phyloP scores from a whole-genome alignment of 2,113 vertebrate species.

The Noctilio leporinus region DNA sequence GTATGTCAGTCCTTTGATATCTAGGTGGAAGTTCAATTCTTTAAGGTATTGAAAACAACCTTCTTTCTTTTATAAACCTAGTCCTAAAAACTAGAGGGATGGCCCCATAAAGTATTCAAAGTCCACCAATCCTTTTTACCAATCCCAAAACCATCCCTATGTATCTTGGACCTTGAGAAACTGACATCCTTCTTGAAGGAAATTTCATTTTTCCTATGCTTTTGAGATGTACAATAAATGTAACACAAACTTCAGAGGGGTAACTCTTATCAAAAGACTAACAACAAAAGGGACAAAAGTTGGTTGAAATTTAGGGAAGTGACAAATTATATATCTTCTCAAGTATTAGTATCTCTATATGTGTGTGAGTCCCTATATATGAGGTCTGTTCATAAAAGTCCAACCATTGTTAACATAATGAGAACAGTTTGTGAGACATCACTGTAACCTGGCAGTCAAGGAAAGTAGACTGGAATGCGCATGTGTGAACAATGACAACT shows the following conservation, averaged over 20 bases:
- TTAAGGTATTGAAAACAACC: background rate
- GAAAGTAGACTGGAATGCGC: too few relatives aligned
- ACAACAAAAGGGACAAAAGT: background rate
- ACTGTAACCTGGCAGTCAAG: too few relatives aligned
- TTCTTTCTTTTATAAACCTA: background rate
- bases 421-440: too few relatives aligned
- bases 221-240: background rate
- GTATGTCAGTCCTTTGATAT: background rate
- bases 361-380: background rate
- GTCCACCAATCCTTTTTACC: background rate
- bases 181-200: background rate
- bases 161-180: background rate
- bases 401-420: too few relatives aligned
- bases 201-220: background rate
- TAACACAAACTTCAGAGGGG: background rate
- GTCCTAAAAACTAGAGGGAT: background rate
- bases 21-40: background rate
- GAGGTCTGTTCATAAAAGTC: too few relatives aligned
- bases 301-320: background rate
- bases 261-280: background rate
- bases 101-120: background rate
- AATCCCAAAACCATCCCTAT: background rate
- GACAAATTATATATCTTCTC: background rate
- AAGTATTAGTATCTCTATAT: background rate
- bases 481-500: too few relatives aligned